Percentiles rank a stretch among this genome's conserved stretches.
phyloP scores from a whole-genome alignment of 1,140 invertebrate species.

The Drosophila watanabei region DNA sequence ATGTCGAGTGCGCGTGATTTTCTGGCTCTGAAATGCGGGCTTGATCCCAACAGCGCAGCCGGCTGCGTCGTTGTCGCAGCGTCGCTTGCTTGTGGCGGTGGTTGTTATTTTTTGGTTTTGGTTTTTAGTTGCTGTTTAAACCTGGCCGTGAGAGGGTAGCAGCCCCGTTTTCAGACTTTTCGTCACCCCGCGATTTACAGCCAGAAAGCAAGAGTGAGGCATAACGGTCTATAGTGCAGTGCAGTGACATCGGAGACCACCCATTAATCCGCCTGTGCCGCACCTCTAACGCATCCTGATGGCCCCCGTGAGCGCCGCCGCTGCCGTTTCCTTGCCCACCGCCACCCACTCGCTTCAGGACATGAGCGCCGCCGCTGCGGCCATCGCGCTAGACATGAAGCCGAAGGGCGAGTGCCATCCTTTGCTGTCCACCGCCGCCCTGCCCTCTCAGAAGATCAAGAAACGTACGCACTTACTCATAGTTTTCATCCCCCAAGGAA shows the following conservation, averaged over 20 bases:
- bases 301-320: conserved; percentile 60
- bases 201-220: conserved; percentile 29
- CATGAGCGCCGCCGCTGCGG: conserved; percentile 71
- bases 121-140: conserved; percentile 85
- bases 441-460: conserved; percentile 73
- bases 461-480: conserved; percentile 69
- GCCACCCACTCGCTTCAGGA: conserved; percentile 74
- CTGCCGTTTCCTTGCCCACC: conserved; percentile 46
- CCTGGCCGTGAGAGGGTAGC: conserved; percentile 85
- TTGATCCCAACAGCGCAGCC: conserved; percentile 67
- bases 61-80: conserved; percentile 56
- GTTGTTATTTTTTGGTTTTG: conserved; percentile 82
- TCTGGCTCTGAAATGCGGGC: conserved; percentile 79
- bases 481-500: neutral
- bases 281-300: conserved; percentile 64
- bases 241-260: conserved; percentile 27
- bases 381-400: conserved; percentile 76
- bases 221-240: conserved; percentile 22
- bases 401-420: conserved; percentile 54
- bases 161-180: conserved; percentile 43
- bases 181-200: conserved; percentile 18
- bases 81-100: conserved; percentile 64
- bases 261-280: conserved; percentile 41
- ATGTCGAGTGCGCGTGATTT: conserved; percentile 76
- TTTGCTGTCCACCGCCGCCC: conserved; percentile 24